phyloP scores from a whole-genome alignment of 2,797 vertebrate genomes.

The Holocentrus rufus region DNA sequence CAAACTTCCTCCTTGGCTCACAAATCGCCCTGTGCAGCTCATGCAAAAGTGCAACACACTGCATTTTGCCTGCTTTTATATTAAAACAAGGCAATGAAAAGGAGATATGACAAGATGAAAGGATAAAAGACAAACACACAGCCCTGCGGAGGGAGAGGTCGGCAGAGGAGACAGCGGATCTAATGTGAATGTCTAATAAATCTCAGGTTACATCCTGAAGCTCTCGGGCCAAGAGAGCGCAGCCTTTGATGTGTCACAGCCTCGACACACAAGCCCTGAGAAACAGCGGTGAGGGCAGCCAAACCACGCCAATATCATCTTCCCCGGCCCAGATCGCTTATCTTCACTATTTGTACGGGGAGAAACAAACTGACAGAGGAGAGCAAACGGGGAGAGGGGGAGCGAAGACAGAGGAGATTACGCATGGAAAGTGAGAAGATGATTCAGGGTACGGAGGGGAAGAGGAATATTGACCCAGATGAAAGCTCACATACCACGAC shows the following conservation, averaged over 20 bases:
- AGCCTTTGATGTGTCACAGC: constrained; percentile 66
- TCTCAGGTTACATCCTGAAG: constrained; percentile 69
- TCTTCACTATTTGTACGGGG: constrained; percentile 18
- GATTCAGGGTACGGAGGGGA: constrained; percentile 32
- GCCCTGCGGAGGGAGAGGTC: constrained; percentile 50
- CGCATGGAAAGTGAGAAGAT: constrained; percentile 48
- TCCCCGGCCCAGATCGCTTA: constrained; percentile 32
- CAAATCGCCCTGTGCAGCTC: background rate
- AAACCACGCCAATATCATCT: constrained; percentile 40
- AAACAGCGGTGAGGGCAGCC: constrained; percentile 9
- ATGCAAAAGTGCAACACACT: background rate
- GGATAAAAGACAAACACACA: constrained; percentile 37
- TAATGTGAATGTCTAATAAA: constrained; percentile 74
- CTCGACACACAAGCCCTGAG: constrained; percentile 32
- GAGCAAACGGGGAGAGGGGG: constrained; percentile 31
- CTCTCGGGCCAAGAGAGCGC: constrained; percentile 26
- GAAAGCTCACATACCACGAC: constrained; percentile 39
- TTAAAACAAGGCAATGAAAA: background rate
- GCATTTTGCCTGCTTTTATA: background rate
- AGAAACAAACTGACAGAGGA: constrained; percentile 25
- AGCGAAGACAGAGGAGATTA: constrained; percentile 13
- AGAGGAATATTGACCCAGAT: constrained; percentile 30
- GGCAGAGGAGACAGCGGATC: constrained; percentile 59
- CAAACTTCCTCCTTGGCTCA: background rate
- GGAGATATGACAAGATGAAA: constrained; percentile 6